Conservation (phyloP, 2,888 invertebrate species). For the Cyclophora albipunctata region DNA sequence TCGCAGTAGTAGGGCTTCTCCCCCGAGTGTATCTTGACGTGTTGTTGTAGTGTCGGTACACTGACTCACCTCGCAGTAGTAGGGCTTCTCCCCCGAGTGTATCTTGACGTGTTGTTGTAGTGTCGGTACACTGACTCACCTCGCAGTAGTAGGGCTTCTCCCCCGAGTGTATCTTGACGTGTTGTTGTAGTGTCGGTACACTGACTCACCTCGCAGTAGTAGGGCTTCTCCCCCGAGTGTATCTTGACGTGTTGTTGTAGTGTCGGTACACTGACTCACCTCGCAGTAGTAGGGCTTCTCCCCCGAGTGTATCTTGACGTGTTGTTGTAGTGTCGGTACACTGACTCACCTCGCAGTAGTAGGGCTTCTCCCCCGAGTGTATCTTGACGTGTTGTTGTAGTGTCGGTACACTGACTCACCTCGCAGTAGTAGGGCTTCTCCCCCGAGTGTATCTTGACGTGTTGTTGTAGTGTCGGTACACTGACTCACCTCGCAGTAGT, state of each 20-base stretch:
- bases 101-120: slow-evolving; percentile 86
- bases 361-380: slow-evolving; percentile 86
- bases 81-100: slow-evolving; percentile 86
- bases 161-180: slow-evolving; percentile 85
- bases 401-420: slow-evolving; percentile 93
- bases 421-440: slow-evolving; percentile 84
- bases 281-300: slow-evolving; percentile 84
- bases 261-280: slow-evolving; percentile 93
- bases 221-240: slow-evolving; percentile 86
- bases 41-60: slow-evolving; percentile 91
- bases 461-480: slow-evolving; percentile 91
- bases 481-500: no score
- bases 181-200: slow-evolving; percentile 91
- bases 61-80: no score
- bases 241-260: slow-evolving; percentile 86
- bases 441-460: slow-evolving; percentile 85
- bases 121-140: slow-evolving; percentile 93
- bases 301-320: slow-evolving; percentile 85
- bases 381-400: slow-evolving; percentile 86
- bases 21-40: slow-evolving; percentile 85
- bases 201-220: no score
- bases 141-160: slow-evolving; percentile 84
- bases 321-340: slow-evolving; percentile 91
- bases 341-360: no score
- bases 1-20: slow-evolving; percentile 84